Conservation (phyloP, 2,888 invertebrate species). For the Ormia ochracea region DNA sequence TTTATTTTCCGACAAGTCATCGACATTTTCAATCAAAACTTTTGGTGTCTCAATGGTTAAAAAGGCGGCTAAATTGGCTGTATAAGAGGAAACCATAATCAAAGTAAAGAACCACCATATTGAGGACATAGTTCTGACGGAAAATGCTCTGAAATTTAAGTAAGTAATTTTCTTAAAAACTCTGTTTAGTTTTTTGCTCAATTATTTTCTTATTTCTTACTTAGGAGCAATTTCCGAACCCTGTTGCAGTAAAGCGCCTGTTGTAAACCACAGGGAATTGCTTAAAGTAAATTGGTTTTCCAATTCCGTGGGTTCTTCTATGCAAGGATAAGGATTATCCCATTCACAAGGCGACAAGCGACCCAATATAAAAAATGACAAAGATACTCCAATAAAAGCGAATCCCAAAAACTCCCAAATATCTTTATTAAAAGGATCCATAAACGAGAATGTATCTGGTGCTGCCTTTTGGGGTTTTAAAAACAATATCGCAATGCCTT, state of each 20-base stretch:
- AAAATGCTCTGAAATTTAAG: slow-evolving; percentile 83
- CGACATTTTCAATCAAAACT: slow-evolving; percentile 85
- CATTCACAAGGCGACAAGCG: slow-evolving; percentile 91
- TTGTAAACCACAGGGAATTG: slow-evolving; percentile 92
- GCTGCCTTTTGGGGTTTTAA: slow-evolving; percentile 89
- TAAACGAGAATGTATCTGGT: slow-evolving; percentile 92
- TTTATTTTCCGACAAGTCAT: slow-evolving; percentile 87
- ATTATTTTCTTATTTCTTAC: slow-evolving; percentile 66
- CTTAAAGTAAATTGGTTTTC: slow-evolving; percentile 89
- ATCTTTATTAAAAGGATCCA: slow-evolving; percentile 90
- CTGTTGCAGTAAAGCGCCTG: slow-evolving; percentile 91
- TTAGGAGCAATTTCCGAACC: slow-evolving; percentile 91
- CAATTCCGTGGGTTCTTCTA: slow-evolving; percentile 88
- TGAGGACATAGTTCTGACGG: slow-evolving; percentile 90
- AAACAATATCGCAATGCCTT: slow-evolving; percentile 91
- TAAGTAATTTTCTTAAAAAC: neutral
- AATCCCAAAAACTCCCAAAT: slow-evolving; percentile 91
- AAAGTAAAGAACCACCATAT: slow-evolving; percentile 94
- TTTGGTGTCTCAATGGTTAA: slow-evolving; percentile 87
- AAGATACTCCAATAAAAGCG: slow-evolving; percentile 87
- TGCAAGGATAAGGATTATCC: slow-evolving; percentile 91
- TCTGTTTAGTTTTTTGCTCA: neutral
- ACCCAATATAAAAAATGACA: slow-evolving; percentile 87
- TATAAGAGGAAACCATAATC: slow-evolving; percentile 87
- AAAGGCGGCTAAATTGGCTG: slow-evolving; percentile 93